Evolutionary conservation across 1,140 invertebrate species (phyloP), one percentile per base, ranked within the genome.

Genomic region (Harlomillsia oculata): DNA sequence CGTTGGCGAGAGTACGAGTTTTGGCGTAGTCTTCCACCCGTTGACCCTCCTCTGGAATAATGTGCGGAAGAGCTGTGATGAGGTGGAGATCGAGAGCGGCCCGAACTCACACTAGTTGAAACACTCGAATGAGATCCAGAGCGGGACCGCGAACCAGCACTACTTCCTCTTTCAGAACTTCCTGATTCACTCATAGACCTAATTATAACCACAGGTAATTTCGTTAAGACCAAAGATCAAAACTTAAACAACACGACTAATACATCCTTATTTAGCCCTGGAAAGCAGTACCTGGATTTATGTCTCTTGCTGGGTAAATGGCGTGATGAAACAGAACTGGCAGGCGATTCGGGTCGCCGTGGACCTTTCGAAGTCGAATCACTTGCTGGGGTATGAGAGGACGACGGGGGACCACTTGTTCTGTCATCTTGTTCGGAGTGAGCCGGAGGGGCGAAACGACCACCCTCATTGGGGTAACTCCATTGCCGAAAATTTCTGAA

Each of bases 111-210:
- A 58, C 64, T 62, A 28, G 64, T 55, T 21, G 60, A 60, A 51
- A 60, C 58, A 56, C 54, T 60, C 16, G 59, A 61, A 59, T 75
- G 67, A 56, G 75, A 75, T 59, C 75, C 71, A 68, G 68, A 77
- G 60, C 64, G 75, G 72, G 71, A 80, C 28, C 75, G 68, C 56
- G 63, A 75, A 29, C 72, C 71, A 64, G 26, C 69, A 71, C 53
- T 76, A 76, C 50, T 72, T 69, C 54, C 72, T 67, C 57, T 71
- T 58, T 69, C 70, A 18, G 72, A 72, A 40, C 70, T 66, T 8
- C 69, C 71, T 49, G 72, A 74, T 40, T 71, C 69, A 59, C 71
- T 74, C 28, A 70, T 67, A n/a, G 69, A 69, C 52, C 69, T 65
- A 36, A 53, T 65, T 32, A 48, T 57, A 41, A 43, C 14, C 43